Evolutionary conservation across 35 echinoderm and acorn worm species (phyloP).

Genomic region (Strongylocentrotus purpuratus): DNA sequence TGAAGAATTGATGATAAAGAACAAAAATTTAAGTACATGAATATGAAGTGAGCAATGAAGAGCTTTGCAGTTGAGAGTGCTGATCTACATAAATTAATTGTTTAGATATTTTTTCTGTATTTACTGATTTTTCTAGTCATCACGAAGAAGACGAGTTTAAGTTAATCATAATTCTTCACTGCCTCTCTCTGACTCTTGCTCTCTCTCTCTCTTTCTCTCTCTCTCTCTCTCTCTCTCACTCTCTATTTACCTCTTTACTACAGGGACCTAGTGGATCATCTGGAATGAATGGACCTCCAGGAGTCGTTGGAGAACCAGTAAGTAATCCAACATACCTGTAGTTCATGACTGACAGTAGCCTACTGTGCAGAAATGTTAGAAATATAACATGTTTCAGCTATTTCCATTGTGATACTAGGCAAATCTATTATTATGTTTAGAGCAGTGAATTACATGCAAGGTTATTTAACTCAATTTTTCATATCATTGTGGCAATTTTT

Average conservation of each 20-base stretch:
- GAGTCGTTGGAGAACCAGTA: slow-evolving; percentile 72
- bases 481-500: no score
- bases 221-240: no score
- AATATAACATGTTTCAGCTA: no score
- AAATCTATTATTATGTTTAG: no score
- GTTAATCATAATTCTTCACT: background rate
- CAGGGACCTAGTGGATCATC: slow-evolving; percentile 70
- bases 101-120: background rate
- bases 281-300: slow-evolving; percentile 70
- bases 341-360: background rate
- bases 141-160: background rate
- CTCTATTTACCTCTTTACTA: background rate
- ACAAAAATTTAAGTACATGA: background rate
- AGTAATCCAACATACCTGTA: slow-evolving; percentile 38
- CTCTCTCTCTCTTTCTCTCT: no score
- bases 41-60: background rate
- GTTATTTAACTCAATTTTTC: no score
- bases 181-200: background rate
- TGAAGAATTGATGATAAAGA: background rate
- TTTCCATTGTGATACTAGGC: no score
- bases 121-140: background rate
- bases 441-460: no score
- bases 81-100: background rate
- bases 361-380: no score
- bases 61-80: background rate